Percentiles rank a stretch among this genome's conserved stretches.
Evolutionary conservation across 2,113 vertebrate species (phyloP).

Genomic region (Bungarus multicinctus): DNA sequence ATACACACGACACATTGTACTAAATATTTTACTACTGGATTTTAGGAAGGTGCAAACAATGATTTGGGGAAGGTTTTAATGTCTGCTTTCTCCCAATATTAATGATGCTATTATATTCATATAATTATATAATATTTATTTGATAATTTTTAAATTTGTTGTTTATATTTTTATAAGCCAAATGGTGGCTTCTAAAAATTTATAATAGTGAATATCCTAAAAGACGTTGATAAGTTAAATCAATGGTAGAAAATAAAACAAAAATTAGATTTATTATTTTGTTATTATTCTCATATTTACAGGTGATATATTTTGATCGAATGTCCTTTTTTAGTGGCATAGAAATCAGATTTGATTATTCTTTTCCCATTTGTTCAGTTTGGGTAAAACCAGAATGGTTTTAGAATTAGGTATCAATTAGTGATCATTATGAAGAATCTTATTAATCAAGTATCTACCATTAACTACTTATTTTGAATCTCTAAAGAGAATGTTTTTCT

Average conservation of each 20-base stretch:
- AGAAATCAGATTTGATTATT: neutral
- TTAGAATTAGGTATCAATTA: neutral
- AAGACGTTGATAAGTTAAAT: neutral
- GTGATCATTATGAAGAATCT: neutral
- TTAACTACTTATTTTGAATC: neutral
- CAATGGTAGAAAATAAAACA: neutral
- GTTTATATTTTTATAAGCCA: neutral
- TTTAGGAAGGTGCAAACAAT: neutral
- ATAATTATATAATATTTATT: neutral
- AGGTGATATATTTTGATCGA: neutral
- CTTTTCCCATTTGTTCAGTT: neutral
- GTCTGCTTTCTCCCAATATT: neutral
- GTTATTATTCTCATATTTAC: neutral
- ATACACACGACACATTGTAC: neutral
- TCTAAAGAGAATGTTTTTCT: neutral
- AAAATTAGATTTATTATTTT: neutral
- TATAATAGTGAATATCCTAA: neutral
- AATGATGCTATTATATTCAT: neutral
- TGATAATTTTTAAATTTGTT: neutral
- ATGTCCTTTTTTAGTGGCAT: neutral
- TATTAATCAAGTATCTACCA: neutral
- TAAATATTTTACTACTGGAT: neutral
- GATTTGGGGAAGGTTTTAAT: neutral
- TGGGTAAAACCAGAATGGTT: neutral
- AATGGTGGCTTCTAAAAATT: neutral